Percentiles rank a stretch among this genome's conserved stretches.
These are phyloP conservation scores for Gallinago jamesoni DNA, from an alignment of 2,113 vertebrate genomes.

Conservation along the genomic window DNA sequence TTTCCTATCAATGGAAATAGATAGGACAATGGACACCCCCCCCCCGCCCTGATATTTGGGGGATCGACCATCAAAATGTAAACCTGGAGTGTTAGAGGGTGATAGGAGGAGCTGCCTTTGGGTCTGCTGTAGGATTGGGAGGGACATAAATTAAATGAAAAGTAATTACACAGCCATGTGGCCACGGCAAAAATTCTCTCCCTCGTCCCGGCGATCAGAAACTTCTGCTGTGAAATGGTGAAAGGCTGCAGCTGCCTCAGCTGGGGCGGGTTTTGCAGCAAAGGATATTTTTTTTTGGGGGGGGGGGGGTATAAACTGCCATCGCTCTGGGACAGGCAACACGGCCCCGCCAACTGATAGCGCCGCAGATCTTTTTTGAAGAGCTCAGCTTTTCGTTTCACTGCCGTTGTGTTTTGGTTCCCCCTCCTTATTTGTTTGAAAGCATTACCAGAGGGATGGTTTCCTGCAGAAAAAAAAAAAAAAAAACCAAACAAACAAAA, in stretches of 20 bases:
- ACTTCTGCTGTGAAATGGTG: not conserved
- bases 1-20: not conserved
- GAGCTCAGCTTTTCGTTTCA: slow-evolving; percentile 20
- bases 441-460: not conserved
- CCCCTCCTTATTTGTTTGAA: slow-evolving; percentile 7
- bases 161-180: slow-evolving; percentile 7
- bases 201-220: not conserved
- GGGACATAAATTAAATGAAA: not conserved
- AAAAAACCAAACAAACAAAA: too few relatives aligned
- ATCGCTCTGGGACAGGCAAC: slow-evolving; percentile 51
- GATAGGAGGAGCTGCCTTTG: not conserved
- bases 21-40: not conserved
- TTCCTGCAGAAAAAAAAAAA: not conserved
- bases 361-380: slow-evolving; percentile 24
- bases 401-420: slow-evolving; percentile 8
- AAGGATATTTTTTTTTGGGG: not conserved
- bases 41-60: not conserved
- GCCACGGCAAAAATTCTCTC: slow-evolving; percentile 37
- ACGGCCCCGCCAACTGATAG: slow-evolving; percentile 19
- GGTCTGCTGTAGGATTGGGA: not conserved
- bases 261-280: not conserved
- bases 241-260: slow-evolving; percentile 18
- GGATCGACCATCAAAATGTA: not conserved
- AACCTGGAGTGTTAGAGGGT: not conserved
- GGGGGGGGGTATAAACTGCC: not conserved